Evolutionary conservation across 2,113 vertebrate species (phyloP), one percentile per base, ranked within the genome.

Genomic region (Apodemus speciosus): DNA sequence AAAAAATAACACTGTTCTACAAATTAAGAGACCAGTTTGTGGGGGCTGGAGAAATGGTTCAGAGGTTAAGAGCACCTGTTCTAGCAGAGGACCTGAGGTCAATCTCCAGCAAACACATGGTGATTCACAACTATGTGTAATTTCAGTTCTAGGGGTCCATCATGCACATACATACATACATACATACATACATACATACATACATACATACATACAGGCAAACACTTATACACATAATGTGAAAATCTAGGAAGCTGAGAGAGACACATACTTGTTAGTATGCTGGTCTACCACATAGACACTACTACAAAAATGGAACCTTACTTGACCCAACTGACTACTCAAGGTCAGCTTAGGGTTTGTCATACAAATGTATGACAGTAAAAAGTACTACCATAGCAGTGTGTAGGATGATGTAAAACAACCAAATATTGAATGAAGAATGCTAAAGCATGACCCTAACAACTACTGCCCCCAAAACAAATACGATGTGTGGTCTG

Each of bases 11-110:
- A 80, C 4, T 64, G 23, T 16, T 86, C 32, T 94, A 51, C 60
- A 94, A 76, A 92, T 69, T 60, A 72, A 84, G 91, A 95, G 51
- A 79, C 9, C 10, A 56, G 76, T 23, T 53, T 79, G 51, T 79
- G 76, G 32, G 18, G 49, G 51, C 49, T 79, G 20, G 35, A 79
- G 35, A 79, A 76, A 79, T 53, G 49, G 32, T 32, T 53, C 35
- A 53, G 49, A 53, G 32, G 32, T 53, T 79, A 79, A n/a, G 76
- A 79, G 76, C 32, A 35, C 49, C 32, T 77, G 30, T 18, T 40
- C 38, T 72, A 40, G 71, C 9, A 43, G 71, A 72, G 38, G 30
- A n/a, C 49, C 35, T 79, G 76, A 32, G 76, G n/a, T 79, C 76
- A 79, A 56, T 21, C 18, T 20, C 35, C 32, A 79, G 30, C 32